Evolutionary conservation across 2,113 vertebrate species (phyloP).

Genomic region (Dipodomys merriami): DNA sequence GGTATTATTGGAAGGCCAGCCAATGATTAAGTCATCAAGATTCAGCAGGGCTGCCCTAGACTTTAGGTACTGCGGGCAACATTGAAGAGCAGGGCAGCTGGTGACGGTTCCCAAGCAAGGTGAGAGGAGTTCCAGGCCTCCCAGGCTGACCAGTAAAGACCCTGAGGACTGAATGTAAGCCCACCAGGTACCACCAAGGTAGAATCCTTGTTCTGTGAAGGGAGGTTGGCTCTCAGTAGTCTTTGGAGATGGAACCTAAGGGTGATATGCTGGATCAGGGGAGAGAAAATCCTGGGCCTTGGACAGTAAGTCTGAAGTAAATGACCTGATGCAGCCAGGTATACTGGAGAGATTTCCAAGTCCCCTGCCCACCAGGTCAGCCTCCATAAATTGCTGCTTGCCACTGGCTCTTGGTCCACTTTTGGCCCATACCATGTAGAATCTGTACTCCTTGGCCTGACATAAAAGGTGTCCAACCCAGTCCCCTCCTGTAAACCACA

Average conservation of each 20-base stretch:
- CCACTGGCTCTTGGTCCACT: background rate
- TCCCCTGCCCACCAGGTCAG: background rate
- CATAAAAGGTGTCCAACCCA: background rate
- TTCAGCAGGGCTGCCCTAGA: too few relatives aligned
- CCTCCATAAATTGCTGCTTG: background rate
- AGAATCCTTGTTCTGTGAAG: background rate
- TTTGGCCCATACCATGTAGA: background rate
- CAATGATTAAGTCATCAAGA: too few relatives aligned
- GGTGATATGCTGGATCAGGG: background rate
- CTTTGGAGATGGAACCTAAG: background rate
- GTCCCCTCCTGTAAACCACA: background rate
- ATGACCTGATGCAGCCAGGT: background rate
- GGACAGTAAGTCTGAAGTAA: background rate
- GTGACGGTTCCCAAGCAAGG: background rate
- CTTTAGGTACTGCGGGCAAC: too few relatives aligned
- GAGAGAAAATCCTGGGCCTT: background rate
- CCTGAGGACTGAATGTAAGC: background rate
- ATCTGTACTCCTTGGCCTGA: background rate
- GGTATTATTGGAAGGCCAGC: background rate
- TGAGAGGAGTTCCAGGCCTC: background rate
- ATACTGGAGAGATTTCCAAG: rapidly evolving
- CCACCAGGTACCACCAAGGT: background rate
- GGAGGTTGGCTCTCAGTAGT: background rate
- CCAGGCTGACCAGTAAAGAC: background rate
- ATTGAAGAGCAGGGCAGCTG: background rate